Percentiles rank a stretch among this genome's conserved stretches.
Conservation (phyloP, 2,888 invertebrate species). For the Flexamia atlantica region DNA sequence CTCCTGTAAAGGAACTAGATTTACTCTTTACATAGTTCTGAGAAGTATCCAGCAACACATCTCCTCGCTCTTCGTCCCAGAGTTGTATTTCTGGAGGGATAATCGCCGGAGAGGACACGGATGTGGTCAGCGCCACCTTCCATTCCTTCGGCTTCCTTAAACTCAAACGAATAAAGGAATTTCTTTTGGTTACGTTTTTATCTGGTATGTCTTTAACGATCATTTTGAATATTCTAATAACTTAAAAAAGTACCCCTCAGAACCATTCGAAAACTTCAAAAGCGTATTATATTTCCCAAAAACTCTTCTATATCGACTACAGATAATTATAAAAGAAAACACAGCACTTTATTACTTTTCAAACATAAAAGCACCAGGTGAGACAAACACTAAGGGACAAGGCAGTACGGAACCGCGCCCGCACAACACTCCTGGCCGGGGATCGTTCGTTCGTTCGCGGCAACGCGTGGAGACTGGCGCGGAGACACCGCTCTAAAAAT, state of each 20-base stretch:
- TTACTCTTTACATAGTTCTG: slow-evolving; percentile 28
- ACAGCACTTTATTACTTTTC: neutral
- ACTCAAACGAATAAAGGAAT: slow-evolving; percentile 76
- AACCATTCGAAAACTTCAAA: neutral
- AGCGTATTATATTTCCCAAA: neutral
- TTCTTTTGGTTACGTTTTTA: slow-evolving; percentile 6
- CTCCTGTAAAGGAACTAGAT: slow-evolving; percentile 13
- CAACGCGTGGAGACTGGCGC: slow-evolving; percentile 5
- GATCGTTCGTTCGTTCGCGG: slow-evolving; percentile 41
- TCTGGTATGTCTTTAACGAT: neutral
- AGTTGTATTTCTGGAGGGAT: slow-evolving; percentile 81
- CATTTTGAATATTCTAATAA: neutral
- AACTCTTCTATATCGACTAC: neutral
- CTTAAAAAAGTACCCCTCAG: neutral
- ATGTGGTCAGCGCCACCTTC: slow-evolving; percentile 82
- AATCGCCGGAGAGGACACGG: slow-evolving; percentile 80
- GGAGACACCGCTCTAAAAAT: slow-evolving; percentile 47
- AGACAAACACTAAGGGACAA: neutral
- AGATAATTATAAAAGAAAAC: neutral
- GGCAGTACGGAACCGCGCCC: neutral
- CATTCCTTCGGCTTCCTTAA: slow-evolving; percentile 80
- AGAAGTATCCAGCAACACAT: slow-evolving; percentile 48
- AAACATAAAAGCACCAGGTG: neutral
- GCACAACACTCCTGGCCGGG: neutral
- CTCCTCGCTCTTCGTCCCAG: slow-evolving; percentile 51